phyloP scores from a whole-genome alignment of 2,797 vertebrate genomes.

The Stomatorhinus walkeri region DNA sequence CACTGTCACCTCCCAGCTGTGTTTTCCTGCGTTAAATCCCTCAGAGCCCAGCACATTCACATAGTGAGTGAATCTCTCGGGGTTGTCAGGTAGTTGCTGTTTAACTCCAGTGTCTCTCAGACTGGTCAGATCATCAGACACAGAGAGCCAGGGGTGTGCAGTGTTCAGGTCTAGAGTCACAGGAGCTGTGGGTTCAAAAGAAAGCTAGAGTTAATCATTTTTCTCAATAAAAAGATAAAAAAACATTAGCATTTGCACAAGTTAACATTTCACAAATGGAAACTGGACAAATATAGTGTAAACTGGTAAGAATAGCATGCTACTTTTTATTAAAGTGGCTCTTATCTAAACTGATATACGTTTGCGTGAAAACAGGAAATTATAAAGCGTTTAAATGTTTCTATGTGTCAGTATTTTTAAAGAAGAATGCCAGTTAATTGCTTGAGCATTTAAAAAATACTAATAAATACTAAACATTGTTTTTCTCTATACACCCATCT shows the following conservation, averaged over 20 bases:
- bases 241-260: not conserved
- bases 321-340: not conserved
- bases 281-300: not conserved
- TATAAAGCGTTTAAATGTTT: not conserved
- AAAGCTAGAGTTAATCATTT: not conserved
- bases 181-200: not conserved
- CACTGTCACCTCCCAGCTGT: not conserved
- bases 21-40: not conserved
- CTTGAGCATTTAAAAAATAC: not conserved
- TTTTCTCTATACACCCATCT: not conserved
- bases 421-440: not conserved
- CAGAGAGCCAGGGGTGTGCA: not conserved
- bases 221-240: not conserved
- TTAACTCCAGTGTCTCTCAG: not conserved
- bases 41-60: not conserved
- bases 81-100: not conserved
- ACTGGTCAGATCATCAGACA: not conserved
- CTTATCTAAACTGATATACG: not conserved
- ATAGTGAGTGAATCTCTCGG: constrained; percentile 29
- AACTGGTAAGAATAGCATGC: not conserved
- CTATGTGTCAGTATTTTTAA: not conserved
- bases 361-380: not conserved
- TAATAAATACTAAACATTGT: not conserved
- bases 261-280: not conserved
- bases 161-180: not conserved